phyloP scores from a whole-genome alignment of 2,113 vertebrate genomes.

The Bos javanicus region DNA sequence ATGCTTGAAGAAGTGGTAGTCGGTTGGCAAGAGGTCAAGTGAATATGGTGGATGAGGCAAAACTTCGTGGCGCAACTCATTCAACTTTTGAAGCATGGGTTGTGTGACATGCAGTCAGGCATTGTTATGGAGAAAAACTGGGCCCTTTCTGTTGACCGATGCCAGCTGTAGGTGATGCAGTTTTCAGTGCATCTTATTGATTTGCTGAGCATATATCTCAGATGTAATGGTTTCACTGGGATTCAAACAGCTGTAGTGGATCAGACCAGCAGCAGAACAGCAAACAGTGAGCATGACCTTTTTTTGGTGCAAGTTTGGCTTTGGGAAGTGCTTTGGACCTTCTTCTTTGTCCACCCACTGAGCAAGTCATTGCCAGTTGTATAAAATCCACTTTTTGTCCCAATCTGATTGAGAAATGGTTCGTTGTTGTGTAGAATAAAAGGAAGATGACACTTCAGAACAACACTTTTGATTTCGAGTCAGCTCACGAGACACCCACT shows the following conservation, averaged over 20 bases:
- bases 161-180: background rate
- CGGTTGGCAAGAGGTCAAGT: background rate
- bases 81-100: background rate
- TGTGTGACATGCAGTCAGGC: fast-evolving
- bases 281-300: background rate
- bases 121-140: background rate
- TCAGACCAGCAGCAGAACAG: background rate
- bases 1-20: background rate
- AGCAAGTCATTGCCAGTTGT: background rate
- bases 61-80: background rate
- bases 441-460: background rate
- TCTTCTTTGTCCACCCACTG: background rate
- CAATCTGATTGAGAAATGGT: background rate
- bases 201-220: background rate
- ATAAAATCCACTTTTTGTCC: background rate
- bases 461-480: background rate
- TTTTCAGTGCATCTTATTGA: background rate
- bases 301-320: background rate
- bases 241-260: background rate
- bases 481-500: background rate
- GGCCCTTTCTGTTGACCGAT: background rate
- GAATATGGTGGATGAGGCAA: background rate
- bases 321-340: background rate
- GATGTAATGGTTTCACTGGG: background rate
- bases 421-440: background rate